Percentiles rank a stretch among this genome's conserved stretches.
Evolutionary conservation across 2,888 invertebrate species (phyloP).

Genomic region (Chloroclystis v-ata): DNA sequence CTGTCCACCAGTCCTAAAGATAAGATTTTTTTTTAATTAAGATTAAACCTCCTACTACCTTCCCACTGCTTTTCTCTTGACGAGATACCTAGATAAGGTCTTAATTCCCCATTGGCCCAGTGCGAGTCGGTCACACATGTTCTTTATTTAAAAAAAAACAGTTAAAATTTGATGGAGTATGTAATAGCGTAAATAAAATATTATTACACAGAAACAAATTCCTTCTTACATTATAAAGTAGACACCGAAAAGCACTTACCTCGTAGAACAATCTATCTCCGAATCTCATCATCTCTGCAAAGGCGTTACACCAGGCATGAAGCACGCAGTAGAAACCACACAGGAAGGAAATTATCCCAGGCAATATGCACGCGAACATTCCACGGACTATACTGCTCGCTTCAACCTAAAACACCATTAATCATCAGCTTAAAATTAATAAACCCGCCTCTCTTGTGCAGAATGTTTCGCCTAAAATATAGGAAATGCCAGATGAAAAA

Average conservation of each 20-base stretch:
- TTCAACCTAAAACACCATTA: slow-evolving; percentile 49
- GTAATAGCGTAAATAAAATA: too few species aligned
- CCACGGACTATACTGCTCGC: slow-evolving; percentile 72
- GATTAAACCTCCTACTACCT: too few species aligned
- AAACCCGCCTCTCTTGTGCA: not conserved
- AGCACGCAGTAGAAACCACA: slow-evolving; percentile 91
- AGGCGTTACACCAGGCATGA: slow-evolving; percentile 95
- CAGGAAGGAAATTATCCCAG: slow-evolving; percentile 83
- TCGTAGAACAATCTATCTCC: slow-evolving; percentile 85
- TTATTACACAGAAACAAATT: too few species aligned
- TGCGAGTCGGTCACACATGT: too few species aligned
- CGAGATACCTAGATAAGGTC: too few species aligned
- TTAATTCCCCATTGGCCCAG: too few species aligned
- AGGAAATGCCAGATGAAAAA: not conserved
- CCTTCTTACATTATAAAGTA: too few species aligned
- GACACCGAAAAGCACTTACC: too few species aligned
- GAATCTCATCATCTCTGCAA: slow-evolving; percentile 92
- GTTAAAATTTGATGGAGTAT: too few species aligned
- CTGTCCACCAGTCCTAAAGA: slow-evolving; percentile 95
- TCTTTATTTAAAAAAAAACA: too few species aligned
- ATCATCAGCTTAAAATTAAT: not conserved
- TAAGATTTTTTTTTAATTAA: not conserved
- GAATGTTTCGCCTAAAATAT: slow-evolving; percentile 3
- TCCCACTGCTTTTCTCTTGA: too few species aligned
- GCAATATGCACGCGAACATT: slow-evolving; percentile 85